These are phyloP conservation scores for Agonopterix alstromeriana DNA, from an alignment of 2,888 invertebrate species.

Conservation along the genomic window DNA sequence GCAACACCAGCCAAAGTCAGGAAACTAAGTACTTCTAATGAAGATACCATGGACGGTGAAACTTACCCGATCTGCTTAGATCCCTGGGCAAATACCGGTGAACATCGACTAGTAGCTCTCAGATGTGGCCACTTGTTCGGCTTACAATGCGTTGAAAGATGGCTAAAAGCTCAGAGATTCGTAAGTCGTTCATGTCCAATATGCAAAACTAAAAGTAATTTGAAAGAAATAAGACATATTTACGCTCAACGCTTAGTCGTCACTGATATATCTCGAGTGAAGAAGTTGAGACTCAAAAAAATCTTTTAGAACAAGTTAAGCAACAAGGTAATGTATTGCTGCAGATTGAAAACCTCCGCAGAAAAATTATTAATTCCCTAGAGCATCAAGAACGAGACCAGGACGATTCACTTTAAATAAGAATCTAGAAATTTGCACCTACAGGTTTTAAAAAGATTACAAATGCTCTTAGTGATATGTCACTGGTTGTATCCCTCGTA, in stretches of 20 bases:
- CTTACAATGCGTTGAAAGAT: constrained; percentile 84
- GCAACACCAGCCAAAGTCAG: constrained; percentile 46
- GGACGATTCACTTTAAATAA: constrained; percentile 78
- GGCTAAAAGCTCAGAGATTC: constrained; percentile 81
- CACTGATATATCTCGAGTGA: constrained; percentile 87
- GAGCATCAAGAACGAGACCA: constrained; percentile 31
- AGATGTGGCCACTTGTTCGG: constrained; percentile 97
- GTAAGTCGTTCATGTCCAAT: constrained; percentile 88
- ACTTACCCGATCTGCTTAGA: constrained; percentile 94
- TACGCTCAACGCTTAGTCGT: constrained; percentile 87
- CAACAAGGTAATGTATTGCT: no score
- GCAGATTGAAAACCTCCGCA: constrained; percentile 44
- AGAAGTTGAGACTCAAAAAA: constrained; percentile 67
- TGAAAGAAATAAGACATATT: constrained; percentile 84
- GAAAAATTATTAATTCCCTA: constrained; percentile 46
- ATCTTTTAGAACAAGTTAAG: constrained; percentile 76
- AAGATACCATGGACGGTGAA: constrained; percentile 77
- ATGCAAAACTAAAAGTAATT: constrained; percentile 85
- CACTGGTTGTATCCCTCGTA: constrained; percentile 82
- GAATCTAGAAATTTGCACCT: constrained; percentile 80
- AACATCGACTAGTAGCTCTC: constrained; percentile 89
- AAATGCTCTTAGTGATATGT: constrained; percentile 78
- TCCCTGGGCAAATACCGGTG: constrained; percentile 89
- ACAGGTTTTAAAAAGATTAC: constrained; percentile 83
- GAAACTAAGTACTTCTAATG: constrained; percentile 31